A percentile compares a stretch with the other conserved stretches of the same genome.
Evolutionary conservation across 2,888 invertebrate species (phyloP).

Genomic region (Cyclophora punctaria): DNA sequence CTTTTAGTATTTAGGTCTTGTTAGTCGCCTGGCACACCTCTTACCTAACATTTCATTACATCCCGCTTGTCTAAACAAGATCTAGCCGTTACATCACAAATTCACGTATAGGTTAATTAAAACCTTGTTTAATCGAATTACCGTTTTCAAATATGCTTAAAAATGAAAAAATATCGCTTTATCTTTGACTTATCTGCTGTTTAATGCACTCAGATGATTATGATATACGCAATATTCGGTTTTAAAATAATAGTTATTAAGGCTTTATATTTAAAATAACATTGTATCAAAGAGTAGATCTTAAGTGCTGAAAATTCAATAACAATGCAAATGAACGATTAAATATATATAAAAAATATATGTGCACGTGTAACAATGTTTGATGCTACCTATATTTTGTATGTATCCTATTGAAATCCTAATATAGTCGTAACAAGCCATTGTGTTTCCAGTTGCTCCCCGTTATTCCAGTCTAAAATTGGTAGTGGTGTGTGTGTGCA

Average conservation of each 20-base stretch:
- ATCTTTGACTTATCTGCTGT: no score
- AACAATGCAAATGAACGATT: no score
- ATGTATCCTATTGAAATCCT: slow-evolving; percentile 35
- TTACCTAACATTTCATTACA: slow-evolving; percentile 25
- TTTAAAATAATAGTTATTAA: no score
- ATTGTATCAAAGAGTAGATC: no score
- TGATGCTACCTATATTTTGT: slow-evolving; percentile 24
- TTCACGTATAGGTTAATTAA: neutral
- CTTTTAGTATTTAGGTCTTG: slow-evolving; percentile 54
- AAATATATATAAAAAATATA: no score
- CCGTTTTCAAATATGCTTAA: no score
- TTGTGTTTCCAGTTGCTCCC: slow-evolving; percentile 53
- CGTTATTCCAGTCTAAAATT: slow-evolving; percentile 61
- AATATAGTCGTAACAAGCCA: slow-evolving; percentile 39
- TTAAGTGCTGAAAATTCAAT: no score
- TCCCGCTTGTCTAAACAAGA: slow-evolving; percentile 20
- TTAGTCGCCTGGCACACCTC: slow-evolving; percentile 43
- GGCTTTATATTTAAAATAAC: no score
- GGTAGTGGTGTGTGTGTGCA: slow-evolving; percentile 52
- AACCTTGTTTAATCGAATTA: neutral
- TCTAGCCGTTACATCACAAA: no score
- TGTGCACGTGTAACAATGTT: neutral
- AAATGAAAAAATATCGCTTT: no score
- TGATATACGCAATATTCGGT: no score
- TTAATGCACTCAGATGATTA: no score